Evolutionary conservation across 2,888 invertebrate genomes (phyloP).

Genomic region (Phanerotoma sp.): DNA sequence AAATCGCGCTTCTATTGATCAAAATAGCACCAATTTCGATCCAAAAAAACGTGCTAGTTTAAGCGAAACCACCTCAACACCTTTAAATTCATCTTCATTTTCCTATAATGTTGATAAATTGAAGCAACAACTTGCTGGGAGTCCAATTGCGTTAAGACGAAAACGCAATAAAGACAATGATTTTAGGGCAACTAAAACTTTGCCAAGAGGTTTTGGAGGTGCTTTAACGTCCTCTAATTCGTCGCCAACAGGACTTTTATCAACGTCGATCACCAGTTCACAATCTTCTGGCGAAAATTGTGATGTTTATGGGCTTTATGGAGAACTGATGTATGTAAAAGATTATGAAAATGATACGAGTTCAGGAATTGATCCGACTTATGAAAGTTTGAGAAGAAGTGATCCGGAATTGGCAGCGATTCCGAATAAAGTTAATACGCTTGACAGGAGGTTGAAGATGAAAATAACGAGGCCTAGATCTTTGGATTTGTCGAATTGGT

Average conservation of each 20-base stretch:
- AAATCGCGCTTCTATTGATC: slow-evolving; percentile 34
- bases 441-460: slow-evolving; percentile 79
- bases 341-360: slow-evolving; percentile 82
- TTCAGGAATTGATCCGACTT: slow-evolving; percentile 70
- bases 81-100: slow-evolving; percentile 53
- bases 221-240: slow-evolving; percentile 1
- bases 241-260: slow-evolving; percentile 41
- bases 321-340: slow-evolving; percentile 85
- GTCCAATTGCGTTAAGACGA: slow-evolving; percentile 66
- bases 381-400: slow-evolving; percentile 75
- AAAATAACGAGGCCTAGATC: slow-evolving; percentile 80
- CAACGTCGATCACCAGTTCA: slow-evolving; percentile 62
- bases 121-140: slow-evolving; percentile 64
- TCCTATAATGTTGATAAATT: slow-evolving; percentile 61
- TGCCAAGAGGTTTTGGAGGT: slow-evolving; percentile 72
- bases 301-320: slow-evolving; percentile 88
- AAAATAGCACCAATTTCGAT: too few species aligned
- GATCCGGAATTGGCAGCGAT: slow-evolving; percentile 84
- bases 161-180: slow-evolving; percentile 63
- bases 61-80: slow-evolving; percentile 54
- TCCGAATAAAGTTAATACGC: slow-evolving; percentile 78
- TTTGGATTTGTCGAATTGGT: slow-evolving; percentile 84
- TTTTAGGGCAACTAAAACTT: slow-evolving; percentile 73
- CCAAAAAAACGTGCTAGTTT: slow-evolving; percentile 66
- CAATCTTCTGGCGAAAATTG: slow-evolving; percentile 68